Base-by-base conservation (phyloP, 2,888 invertebrate genomes). In the Tetragonula carbonaria region DNA sequence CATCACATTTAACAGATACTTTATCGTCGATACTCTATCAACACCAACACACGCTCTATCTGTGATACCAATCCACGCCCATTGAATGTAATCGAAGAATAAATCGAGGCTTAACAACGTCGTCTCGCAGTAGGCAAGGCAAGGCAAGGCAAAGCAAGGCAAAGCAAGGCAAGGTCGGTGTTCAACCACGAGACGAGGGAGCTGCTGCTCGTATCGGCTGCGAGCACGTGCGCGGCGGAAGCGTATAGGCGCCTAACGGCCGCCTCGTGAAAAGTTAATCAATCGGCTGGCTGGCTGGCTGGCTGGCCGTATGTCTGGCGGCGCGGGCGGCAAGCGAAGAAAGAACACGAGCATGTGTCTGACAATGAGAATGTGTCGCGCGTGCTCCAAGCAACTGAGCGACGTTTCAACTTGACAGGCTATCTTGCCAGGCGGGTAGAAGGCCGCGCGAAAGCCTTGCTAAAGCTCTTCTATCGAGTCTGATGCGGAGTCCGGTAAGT, bases 161-260 rank as follows among this genome's bases (percentile, higher is more conserved):
- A 4, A 53, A 16, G 53, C 14, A 45, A 45, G 62, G 62, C 23
- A 45, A 50, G 23, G 23, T 16, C 28, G n/a, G 23, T 38, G 53
- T 53, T 45, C 18, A 53, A 8, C 45, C 50, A n/a, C 65, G 50
- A 59, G 50, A 51, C 62, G 59, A 4, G 53, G 38, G n/a, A 28
- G 50, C 55, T 68, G 50, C 55, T 68, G 68, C 38, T 55, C 3
- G n/a, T 18, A 6, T 18, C 23, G 21, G 23, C 11, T 21, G 80
- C 70, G 81, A 59, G 76, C 83, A 81, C 83, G 83, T 80, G 82
- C 76, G 45, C 76, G 72, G 53, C 51, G 81, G 66, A 80, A 80
- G 74, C 72, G 74, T 53, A n/a, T 33, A 73, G 51, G 50, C 72
- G 80, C 67, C 62, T 1, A 45, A 45, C 81, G 70, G 23, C 16